Evolutionary conservation across 2,797 vertebrate species (phyloP), one percentile per base, ranked within the genome.

Genomic region (Cottoperca gobio): DNA sequence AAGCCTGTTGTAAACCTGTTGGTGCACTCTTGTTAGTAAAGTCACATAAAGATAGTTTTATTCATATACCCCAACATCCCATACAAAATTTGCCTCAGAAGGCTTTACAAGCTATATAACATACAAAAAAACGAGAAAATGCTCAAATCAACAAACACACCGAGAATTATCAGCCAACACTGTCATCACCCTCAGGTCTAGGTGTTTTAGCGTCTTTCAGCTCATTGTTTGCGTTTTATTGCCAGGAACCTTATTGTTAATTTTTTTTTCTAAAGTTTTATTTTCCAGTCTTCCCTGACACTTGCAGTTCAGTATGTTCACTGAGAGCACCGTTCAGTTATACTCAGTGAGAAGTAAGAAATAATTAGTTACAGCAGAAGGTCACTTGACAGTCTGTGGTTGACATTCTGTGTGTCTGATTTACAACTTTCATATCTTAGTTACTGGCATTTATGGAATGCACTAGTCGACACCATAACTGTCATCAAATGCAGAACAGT

Each of bases 391-490:
- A 43, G 46, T 33, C 23, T 24, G 14, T 23, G 4, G 8, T 63
- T 57, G 52, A 10, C 48, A n/a, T 50, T 60, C 42, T 82, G 1
- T 82, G 1, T 3, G 16, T 82, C 71, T 73, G 40, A 70, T 68
- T 67, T 76, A 73, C 39, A 70, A 8, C 46, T 69, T 73, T 79
- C 35, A 73, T 43, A 62, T 83, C 26, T 24, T 17, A 31, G 9
- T 46, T 50, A 24, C n/a, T 73, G 78, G 67, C 31, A 84, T 86
- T 70, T 40, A 39, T 68, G 70, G 78, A 73, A 88, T 65, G 70
- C 19, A 19, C 40, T 12, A 4, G 23, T 49, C 28, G 68, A 61
- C 33, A 76, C 19, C 40, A 45, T 70, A 33, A 54, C 73, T 55
- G 21, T 37, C 66, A 49, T 78, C 23, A 31, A 63, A 59, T 26